A percentile compares a stretch with the other conserved stretches of the same genome.
These are phyloP conservation scores for Amiota communis DNA, from an alignment of 2,888 invertebrate species.

Conservation along the genomic window DNA sequence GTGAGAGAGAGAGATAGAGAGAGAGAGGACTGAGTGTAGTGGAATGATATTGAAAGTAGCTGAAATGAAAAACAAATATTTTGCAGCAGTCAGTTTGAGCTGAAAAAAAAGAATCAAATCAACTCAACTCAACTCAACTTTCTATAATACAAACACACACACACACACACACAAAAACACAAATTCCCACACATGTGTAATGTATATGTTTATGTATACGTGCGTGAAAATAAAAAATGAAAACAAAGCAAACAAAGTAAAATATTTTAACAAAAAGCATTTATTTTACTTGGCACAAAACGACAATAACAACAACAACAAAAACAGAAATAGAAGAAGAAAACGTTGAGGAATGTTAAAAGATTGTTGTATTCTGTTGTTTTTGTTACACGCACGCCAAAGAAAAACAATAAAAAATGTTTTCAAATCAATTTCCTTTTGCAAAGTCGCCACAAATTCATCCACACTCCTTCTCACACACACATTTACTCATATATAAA, in stretches of 20 bases:
- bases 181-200: conserved; percentile 12
- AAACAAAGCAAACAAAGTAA: conserved; percentile 49
- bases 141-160: conserved; percentile 13
- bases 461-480: conserved; percentile 12
- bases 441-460: conserved; percentile 28
- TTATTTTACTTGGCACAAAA: conserved; percentile 50
- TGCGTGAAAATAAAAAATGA: background rate
- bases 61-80: conserved; percentile 63
- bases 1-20: too few species aligned
- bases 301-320: conserved; percentile 26
- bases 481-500: background rate
- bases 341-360: background rate
- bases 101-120: conserved; percentile 27
- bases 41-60: conserved; percentile 37
- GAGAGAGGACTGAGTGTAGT: too few species aligned
- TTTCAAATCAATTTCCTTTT: conserved; percentile 55
- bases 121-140: conserved; percentile 13
- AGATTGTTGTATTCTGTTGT: background rate
- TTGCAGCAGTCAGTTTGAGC: conserved; percentile 28
- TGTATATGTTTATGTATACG: conserved; percentile 33
- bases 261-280: conserved; percentile 63
- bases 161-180: conserved; percentile 27
- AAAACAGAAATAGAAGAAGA: conserved; percentile 19
- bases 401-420: conserved; percentile 38
- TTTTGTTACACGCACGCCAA: conserved; percentile 42